phyloP scores from a whole-genome alignment of 2,113 vertebrate species.

The Callospermophilus lateralis region DNA sequence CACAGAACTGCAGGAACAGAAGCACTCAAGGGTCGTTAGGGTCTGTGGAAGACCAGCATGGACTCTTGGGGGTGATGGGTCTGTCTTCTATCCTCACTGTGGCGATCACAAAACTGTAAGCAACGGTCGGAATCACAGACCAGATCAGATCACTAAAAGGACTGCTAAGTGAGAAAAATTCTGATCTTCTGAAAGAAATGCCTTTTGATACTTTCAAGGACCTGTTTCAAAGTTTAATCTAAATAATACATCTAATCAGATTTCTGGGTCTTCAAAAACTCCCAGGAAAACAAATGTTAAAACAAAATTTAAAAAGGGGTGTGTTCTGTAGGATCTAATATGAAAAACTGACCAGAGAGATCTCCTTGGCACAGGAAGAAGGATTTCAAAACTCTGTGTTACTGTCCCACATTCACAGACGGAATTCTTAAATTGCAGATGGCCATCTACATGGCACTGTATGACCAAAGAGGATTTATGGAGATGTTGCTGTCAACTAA shows the following conservation, averaged over 20 bases:
- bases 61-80: not conserved
- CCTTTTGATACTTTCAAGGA: not conserved
- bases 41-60: accelerated
- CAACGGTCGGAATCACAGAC: not conserved
- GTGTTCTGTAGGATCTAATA: not conserved
- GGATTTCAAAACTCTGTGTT: not conserved
- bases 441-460: not conserved
- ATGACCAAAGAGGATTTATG: not conserved
- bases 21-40: too few relatives aligned
- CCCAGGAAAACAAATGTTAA: not conserved
- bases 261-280: not conserved
- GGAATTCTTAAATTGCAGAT: not conserved
- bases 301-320: not conserved
- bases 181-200: not conserved
- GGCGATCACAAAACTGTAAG: accelerated
- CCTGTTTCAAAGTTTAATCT: not conserved
- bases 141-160: not conserved
- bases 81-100: accelerated
- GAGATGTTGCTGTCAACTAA: not conserved
- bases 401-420: not conserved
- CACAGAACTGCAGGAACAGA: not conserved
- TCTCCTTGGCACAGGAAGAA: not conserved
- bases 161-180: not conserved
- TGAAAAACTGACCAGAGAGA: not conserved
- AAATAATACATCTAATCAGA: constrained; percentile 14